phyloP scores from a whole-genome alignment of 2,888 invertebrate genomes.

The Pecten maximus region DNA sequence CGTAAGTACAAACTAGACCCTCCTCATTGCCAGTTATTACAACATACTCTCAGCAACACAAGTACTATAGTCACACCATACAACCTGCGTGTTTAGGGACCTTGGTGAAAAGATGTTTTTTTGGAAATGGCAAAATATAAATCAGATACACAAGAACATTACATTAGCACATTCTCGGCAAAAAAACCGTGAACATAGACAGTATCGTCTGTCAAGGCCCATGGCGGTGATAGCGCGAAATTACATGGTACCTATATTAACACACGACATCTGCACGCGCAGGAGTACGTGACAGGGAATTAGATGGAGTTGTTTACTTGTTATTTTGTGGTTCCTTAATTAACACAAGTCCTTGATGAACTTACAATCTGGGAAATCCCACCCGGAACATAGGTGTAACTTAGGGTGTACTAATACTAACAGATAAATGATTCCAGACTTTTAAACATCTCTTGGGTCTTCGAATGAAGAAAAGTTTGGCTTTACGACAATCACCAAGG shows the following conservation, averaged over 20 bases:
- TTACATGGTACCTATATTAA: not conserved
- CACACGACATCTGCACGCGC: slow-evolving; percentile 13
- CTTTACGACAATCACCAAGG: too few species aligned
- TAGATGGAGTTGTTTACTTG: not conserved
- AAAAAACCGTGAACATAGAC: not conserved
- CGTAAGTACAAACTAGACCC: slow-evolving; percentile 3
- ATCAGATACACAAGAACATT: not conserved
- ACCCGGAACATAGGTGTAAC: not conserved
- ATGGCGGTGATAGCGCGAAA: not conserved
- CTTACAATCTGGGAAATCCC: not conserved
- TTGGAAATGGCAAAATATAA: not conserved
- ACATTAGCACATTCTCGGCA: too few species aligned
- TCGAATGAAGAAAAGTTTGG: too few species aligned
- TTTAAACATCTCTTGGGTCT: too few species aligned
- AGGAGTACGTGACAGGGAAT: not conserved
- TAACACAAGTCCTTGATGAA: not conserved
- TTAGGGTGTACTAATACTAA: not conserved
- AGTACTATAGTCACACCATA: not conserved
- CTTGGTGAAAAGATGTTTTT: not conserved
- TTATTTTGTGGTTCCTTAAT: not conserved
- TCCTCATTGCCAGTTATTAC: not conserved
- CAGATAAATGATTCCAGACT: too few species aligned
- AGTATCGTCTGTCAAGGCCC: not conserved
- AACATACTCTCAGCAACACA: not conserved
- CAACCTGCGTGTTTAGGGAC: not conserved